Conservation (phyloP, 2,113 vertebrate genomes). For the Lamprologus lemairii region DNA sequence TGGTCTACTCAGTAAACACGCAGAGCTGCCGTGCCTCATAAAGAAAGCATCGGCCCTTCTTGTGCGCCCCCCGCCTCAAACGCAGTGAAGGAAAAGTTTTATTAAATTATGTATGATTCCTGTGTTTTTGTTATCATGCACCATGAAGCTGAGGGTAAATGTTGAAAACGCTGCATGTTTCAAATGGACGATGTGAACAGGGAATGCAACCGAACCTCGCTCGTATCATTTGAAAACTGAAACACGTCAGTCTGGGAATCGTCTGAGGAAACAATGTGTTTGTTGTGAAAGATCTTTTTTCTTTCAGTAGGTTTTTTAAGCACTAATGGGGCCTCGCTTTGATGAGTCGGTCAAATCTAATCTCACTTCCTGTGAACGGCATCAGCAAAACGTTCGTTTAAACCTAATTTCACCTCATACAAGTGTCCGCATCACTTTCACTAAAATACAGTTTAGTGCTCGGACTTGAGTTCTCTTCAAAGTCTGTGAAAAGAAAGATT, state of each 20-base stretch:
- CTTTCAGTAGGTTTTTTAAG: neutral
- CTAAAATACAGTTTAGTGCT: neutral
- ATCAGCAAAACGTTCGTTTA: rapidly evolving
- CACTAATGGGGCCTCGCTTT: neutral
- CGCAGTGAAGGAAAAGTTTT: conserved; percentile 1
- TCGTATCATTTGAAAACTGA: neutral
- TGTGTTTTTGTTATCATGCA: conserved; percentile 20
- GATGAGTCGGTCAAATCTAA: neutral
- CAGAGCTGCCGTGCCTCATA: conserved; percentile 35
- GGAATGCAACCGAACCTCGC: neutral
- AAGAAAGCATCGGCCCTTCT: conserved; percentile 24
- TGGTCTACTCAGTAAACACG: conserved; percentile 25
- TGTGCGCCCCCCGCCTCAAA: neutral
- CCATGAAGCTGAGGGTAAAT: conserved; percentile 22
- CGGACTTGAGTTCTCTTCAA: rapidly evolving
- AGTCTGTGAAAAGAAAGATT: neutral
- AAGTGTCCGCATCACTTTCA: neutral
- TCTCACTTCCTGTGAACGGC: neutral
- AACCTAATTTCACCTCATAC: neutral
- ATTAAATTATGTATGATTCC: conserved; percentile 40
- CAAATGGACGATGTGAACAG: neutral
- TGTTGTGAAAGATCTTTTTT: neutral
- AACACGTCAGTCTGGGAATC: neutral
- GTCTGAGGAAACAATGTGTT: rapidly evolving
- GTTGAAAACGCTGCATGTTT: neutral